Conservation (phyloP, 2,797 vertebrate species). For the Ataeniobius toweri region DNA sequence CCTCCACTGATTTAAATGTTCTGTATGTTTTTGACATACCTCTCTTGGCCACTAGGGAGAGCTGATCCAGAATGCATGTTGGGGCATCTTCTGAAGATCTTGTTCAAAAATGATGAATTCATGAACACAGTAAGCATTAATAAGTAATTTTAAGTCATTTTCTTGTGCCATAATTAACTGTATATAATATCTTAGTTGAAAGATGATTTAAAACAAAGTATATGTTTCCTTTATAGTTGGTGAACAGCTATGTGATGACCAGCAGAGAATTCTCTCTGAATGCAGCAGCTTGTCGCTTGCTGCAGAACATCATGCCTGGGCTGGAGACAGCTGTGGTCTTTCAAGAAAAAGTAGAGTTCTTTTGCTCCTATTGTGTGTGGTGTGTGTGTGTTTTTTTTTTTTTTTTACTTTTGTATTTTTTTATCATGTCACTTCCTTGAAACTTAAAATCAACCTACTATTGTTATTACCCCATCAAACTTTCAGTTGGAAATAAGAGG, state of each 20-base stretch:
- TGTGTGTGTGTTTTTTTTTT: not conserved
- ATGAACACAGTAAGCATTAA: conserved; percentile 92
- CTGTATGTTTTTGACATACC: conserved; percentile 50
- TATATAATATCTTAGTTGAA: not conserved
- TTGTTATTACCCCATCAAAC: not conserved
- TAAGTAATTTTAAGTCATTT: conserved; percentile 14
- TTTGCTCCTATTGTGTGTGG: not conserved
- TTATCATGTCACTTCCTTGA: not conserved
- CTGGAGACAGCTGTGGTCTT: conserved; percentile 98
- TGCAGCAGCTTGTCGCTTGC: conserved; percentile 93
- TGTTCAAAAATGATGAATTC: conserved; percentile 99
- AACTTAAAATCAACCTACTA: not conserved
- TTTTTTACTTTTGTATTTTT: not conserved
- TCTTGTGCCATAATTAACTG: not conserved
- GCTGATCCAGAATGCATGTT: conserved; percentile 97
- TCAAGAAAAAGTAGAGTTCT: conserved; percentile 90
- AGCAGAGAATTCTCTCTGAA: conserved; percentile 94
- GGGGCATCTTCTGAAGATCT: conserved; percentile 95
- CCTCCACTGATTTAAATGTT: not conserved
- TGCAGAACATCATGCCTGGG: conserved; percentile 98
- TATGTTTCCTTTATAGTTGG: conserved; percentile 78
- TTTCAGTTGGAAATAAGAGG: not conserved
- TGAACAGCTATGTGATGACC: conserved; percentile 98
- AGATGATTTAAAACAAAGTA: not conserved
- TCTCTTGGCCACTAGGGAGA: conserved; percentile 83